These are phyloP conservation scores for Mus spretus DNA, from an alignment of 2,797 vertebrate species.

Conservation along the genomic window DNA sequence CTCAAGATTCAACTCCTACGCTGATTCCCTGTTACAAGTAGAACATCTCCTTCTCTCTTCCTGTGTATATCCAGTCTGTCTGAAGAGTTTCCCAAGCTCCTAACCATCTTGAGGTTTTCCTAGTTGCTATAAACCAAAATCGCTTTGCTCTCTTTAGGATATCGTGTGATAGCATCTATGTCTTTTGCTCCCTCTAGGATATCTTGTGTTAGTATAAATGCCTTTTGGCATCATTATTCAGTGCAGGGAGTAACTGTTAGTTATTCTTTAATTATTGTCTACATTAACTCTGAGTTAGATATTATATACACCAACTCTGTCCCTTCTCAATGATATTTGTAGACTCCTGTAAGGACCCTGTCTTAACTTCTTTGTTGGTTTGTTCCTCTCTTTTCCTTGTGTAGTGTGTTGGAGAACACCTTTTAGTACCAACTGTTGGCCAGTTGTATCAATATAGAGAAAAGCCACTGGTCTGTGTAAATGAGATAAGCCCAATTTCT, in stretches of 20 bases:
- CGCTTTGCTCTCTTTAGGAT: background rate
- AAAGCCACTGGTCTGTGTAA: slow-evolving; percentile 24
- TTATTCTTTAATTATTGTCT: slow-evolving; percentile 1
- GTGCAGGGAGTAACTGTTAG: background rate
- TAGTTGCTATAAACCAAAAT: background rate
- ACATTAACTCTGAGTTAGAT: background rate
- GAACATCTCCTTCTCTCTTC: background rate
- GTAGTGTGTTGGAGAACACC: background rate
- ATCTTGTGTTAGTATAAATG: background rate
- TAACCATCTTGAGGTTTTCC: background rate
- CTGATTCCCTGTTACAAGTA: background rate
- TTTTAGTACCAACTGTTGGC: slow-evolving; percentile 7
- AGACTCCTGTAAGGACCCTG: background rate
- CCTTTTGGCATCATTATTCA: background rate
- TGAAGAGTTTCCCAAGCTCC: background rate
- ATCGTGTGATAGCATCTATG: background rate
- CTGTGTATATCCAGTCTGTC: background rate
- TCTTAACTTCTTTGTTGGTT: background rate
- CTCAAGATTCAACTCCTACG: background rate
- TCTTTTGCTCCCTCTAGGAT: background rate
- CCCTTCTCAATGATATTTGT: background rate
- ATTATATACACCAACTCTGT: background rate
- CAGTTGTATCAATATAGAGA: slow-evolving; percentile 6
- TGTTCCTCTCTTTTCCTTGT: background rate
- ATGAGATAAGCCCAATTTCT: background rate